Conservation (phyloP, 2,888 invertebrate genomes). For the Adelognathus sp. region DNA sequence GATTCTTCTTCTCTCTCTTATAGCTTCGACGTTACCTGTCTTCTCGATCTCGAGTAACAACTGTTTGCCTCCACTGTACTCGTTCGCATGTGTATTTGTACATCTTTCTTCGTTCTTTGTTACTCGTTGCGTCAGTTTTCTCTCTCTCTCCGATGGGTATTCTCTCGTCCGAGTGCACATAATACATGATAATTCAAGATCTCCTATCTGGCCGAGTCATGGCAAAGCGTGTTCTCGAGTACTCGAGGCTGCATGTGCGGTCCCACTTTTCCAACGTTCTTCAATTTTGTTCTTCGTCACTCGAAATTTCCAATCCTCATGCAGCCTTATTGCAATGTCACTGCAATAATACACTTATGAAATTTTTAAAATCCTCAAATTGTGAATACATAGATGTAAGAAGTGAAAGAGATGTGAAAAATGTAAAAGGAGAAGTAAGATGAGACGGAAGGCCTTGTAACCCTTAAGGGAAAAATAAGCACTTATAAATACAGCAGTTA, state of each 20-base stretch:
- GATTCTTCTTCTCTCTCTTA: constrained; percentile 19
- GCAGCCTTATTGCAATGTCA: too few species aligned
- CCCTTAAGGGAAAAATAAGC: too few species aligned
- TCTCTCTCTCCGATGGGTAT: neutral
- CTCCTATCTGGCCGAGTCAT: constrained; percentile 8
- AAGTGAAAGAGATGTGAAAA: too few species aligned
- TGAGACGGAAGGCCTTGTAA: too few species aligned
- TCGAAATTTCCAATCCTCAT: too few species aligned
- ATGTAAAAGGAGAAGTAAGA: too few species aligned
- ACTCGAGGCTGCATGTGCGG: neutral
- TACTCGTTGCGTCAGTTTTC: too few species aligned
- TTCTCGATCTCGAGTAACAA: constrained; percentile 18
- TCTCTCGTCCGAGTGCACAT: neutral
- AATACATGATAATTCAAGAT: neutral
- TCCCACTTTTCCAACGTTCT: neutral
- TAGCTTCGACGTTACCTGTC: neutral
- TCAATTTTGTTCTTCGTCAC: neutral
- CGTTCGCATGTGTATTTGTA: constrained; percentile 14
- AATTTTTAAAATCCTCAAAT: too few species aligned
- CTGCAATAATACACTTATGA: too few species aligned
- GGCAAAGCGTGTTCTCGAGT: neutral
- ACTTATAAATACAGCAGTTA: too few species aligned
- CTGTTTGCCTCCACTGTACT: constrained; percentile 17
- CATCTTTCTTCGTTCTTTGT: neutral
- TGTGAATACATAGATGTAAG: too few species aligned